phyloP scores from a whole-genome alignment of 2,888 invertebrate genomes.

The Scrobipalpa costella region DNA sequence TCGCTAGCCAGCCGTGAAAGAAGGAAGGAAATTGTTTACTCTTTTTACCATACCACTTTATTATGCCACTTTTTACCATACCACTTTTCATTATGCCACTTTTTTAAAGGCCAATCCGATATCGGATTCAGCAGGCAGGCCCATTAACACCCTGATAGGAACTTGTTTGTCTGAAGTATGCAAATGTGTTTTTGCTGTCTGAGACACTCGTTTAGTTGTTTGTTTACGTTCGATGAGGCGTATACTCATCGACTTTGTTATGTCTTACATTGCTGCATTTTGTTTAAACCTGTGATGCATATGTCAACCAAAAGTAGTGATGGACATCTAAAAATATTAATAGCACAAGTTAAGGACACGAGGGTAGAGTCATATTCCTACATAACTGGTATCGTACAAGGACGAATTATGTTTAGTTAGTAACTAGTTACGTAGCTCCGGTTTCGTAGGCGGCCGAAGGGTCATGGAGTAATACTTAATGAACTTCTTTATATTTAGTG shows the following conservation, averaged over 20 bases:
- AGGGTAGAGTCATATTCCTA: no score
- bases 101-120: neutral
- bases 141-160: conserved; percentile 7
- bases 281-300: no score
- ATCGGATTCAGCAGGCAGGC: neutral
- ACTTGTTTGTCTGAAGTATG: neutral
- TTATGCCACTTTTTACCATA: no score
- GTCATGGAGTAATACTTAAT: conserved; percentile 1
- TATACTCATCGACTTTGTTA: no score
- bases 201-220: neutral
- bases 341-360: no score
- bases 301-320: no score
- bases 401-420: no score
- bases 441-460: no score
- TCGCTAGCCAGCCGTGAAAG: neutral
- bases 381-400: no score
- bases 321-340: no score
- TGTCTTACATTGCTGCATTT: no score
- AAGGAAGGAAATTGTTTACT: neutral
- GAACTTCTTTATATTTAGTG: neutral
- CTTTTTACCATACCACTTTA: neutral
- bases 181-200: conserved; percentile 12
- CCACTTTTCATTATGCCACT: neutral
- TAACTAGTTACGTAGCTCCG: no score
- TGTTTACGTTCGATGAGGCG: neutral